phyloP scores from a whole-genome alignment of 2,113 vertebrate species.

The Bubalus kerabau region DNA sequence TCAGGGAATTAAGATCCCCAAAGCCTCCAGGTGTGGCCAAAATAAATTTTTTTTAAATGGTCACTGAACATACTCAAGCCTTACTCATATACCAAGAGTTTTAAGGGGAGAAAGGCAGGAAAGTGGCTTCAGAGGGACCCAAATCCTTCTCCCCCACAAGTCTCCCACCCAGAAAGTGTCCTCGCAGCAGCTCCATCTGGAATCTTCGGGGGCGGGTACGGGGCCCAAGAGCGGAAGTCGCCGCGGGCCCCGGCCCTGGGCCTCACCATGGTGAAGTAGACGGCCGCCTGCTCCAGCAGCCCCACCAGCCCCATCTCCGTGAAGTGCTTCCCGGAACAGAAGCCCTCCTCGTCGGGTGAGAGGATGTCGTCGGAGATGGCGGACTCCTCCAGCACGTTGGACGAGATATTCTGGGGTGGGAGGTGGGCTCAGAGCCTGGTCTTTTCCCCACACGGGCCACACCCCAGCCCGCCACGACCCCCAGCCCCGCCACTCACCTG shows the following conservation, averaged over 20 bases:
- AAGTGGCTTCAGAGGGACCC: neutral
- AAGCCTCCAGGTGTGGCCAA: neutral
- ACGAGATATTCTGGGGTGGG: constrained; percentile 86
- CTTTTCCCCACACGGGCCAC: accelerated
- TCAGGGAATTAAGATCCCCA: neutral
- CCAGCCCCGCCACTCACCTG: constrained; percentile 78
- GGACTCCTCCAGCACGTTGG: constrained; percentile 92
- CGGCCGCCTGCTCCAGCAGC: constrained; percentile 89
- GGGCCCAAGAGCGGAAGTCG: accelerated
- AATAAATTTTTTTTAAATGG: neutral
- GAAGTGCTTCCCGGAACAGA: constrained; percentile 93
- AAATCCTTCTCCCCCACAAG: neutral
- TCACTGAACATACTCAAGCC: neutral
- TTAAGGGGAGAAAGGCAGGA: neutral
- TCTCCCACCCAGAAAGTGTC: neutral
- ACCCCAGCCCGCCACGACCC: accelerated
- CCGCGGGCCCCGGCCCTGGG: accelerated
- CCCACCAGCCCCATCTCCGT: constrained; percentile 91
- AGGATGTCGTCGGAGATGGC: constrained; percentile 93
- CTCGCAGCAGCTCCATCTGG: neutral
- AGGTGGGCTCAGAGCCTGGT: neutral
- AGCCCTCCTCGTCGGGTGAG: constrained; percentile 93
- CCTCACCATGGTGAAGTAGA: constrained; percentile 90
- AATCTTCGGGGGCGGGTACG: accelerated
- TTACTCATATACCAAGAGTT: neutral